phyloP scores from a whole-genome alignment of 2,888 invertebrate genomes.

The Schizotus pectinicornis region DNA sequence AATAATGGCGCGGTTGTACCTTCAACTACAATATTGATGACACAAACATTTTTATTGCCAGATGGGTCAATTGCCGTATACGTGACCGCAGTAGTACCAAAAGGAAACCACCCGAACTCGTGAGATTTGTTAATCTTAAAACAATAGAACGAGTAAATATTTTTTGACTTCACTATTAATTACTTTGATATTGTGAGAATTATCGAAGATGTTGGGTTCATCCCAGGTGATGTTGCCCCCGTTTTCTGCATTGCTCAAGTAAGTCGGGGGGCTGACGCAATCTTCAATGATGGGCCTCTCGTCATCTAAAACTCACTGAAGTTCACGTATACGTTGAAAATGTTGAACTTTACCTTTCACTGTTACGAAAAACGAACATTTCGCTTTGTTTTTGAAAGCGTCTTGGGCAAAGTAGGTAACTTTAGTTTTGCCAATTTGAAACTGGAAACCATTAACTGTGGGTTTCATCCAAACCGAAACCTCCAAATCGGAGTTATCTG shows the following conservation, averaged over 20 bases:
- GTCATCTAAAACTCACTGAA: conserved; percentile 54
- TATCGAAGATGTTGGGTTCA: conserved; percentile 66
- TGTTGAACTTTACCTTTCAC: conserved; percentile 59
- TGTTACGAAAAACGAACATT: conserved; percentile 66
- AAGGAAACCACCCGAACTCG: conserved; percentile 59
- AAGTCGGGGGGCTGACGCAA: conserved; percentile 65
- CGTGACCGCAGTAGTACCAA: conserved; percentile 64
- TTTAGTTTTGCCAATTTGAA: conserved; percentile 64
- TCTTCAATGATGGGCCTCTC: conserved; percentile 65
- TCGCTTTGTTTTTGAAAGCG: conserved; percentile 64
- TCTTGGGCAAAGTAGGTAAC: conserved; percentile 71
- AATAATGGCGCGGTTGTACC: conserved; percentile 53
- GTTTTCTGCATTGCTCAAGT: conserved; percentile 49
- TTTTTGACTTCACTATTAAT: conserved; percentile 8
- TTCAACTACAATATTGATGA: conserved; percentile 66
- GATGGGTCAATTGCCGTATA: conserved; percentile 66
- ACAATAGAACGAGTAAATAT: neutral
- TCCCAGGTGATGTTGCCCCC: conserved; percentile 64
- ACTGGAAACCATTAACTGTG: conserved; percentile 60
- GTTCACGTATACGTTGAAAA: neutral
- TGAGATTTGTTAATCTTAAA: conserved; percentile 54
- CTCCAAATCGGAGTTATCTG: conserved; percentile 66
- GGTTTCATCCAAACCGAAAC: conserved; percentile 67
- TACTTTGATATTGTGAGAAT: conserved; percentile 58
- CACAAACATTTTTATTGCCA: conserved; percentile 65